Percentiles rank a stretch among this genome's conserved stretches.
phyloP scores from a whole-genome alignment of 2,888 invertebrate genomes.

The Cordylochernes scorpioides region DNA sequence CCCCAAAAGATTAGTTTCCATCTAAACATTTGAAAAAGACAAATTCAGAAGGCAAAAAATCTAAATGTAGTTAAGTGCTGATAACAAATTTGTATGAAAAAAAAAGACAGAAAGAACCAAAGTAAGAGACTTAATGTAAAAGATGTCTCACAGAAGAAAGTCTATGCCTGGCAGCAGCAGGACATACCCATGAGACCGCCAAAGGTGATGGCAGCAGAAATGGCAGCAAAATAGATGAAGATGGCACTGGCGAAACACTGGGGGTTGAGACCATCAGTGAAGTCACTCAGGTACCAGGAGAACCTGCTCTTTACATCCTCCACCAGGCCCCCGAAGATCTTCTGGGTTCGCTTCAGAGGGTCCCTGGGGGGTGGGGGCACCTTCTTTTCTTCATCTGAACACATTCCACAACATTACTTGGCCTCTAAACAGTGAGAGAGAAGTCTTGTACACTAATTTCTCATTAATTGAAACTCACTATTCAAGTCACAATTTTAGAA shows the following conservation, averaged over 20 bases:
- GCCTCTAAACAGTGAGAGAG: too few relatives aligned
- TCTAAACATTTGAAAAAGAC: too few relatives aligned
- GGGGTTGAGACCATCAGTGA: slow-evolving; percentile 57
- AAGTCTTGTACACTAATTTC: too few relatives aligned
- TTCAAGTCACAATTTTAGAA: too few relatives aligned
- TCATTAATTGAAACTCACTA: too few relatives aligned
- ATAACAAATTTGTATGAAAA: too few relatives aligned
- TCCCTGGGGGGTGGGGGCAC: slow-evolving; percentile 1
- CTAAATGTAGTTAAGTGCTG: too few relatives aligned
- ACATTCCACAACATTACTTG: neutral
- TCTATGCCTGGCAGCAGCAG: too few relatives aligned
- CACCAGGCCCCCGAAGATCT: slow-evolving; percentile 61
- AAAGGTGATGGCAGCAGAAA: slow-evolving; percentile 85
- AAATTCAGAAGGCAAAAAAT: too few relatives aligned
- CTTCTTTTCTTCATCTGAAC: neutral
- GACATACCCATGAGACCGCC: slow-evolving; percentile 57
- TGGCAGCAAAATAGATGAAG: slow-evolving; percentile 91
- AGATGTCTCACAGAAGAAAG: neutral
- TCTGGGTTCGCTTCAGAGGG: slow-evolving; percentile 51
- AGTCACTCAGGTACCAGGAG: slow-evolving; percentile 44
- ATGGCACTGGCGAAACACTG: slow-evolving; percentile 71
- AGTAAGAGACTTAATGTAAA: too few relatives aligned
- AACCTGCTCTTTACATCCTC: slow-evolving; percentile 50
- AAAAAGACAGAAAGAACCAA: too few relatives aligned
- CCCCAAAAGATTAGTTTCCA: too few relatives aligned